Percentiles rank a stretch among this genome's conserved stretches.
Evolutionary conservation across 2,797 vertebrate species (phyloP).

Genomic region (Lacerta bilineata): DNA sequence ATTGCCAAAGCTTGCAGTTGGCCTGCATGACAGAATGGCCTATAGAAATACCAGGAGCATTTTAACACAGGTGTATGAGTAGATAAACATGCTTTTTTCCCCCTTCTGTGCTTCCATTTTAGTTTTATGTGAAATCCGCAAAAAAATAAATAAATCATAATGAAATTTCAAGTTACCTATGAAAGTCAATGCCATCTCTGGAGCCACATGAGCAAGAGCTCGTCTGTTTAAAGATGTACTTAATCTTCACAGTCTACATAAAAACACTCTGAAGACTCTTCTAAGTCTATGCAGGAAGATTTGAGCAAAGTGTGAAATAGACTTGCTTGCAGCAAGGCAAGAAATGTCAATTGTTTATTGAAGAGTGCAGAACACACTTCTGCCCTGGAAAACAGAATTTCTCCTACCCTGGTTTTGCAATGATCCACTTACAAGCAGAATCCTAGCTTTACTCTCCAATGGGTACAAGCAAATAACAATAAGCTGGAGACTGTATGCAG

Average conservation of each 20-base stretch:
- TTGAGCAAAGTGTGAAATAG: not conserved
- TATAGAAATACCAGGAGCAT: not conserved
- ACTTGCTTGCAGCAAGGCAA: no score
- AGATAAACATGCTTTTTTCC: not conserved
- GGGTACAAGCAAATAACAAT: not conserved
- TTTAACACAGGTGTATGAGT: not conserved
- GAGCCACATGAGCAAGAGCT: not conserved
- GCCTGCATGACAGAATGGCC: not conserved
- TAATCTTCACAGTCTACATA: not conserved
- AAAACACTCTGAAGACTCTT: not conserved
- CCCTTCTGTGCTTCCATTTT: not conserved
- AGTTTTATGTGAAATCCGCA: constrained; percentile 1
- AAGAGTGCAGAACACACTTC: not conserved
- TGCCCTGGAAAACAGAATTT: not conserved
- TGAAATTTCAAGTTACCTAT: not conserved
- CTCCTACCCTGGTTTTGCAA: not conserved
- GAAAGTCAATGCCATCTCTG: constrained; percentile 4
- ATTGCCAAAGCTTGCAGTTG: not conserved
- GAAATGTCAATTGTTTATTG: not conserved
- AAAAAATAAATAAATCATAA: not conserved
- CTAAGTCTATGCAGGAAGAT: not conserved
- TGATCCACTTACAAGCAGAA: not conserved
- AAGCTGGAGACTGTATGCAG: not conserved
- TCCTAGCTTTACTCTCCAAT: not conserved
- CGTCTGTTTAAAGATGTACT: not conserved